Percentiles rank a stretch among this genome's conserved stretches.
Conservation (phyloP, 1,140 invertebrate genomes). For the Drosophila ficusphila region DNA sequence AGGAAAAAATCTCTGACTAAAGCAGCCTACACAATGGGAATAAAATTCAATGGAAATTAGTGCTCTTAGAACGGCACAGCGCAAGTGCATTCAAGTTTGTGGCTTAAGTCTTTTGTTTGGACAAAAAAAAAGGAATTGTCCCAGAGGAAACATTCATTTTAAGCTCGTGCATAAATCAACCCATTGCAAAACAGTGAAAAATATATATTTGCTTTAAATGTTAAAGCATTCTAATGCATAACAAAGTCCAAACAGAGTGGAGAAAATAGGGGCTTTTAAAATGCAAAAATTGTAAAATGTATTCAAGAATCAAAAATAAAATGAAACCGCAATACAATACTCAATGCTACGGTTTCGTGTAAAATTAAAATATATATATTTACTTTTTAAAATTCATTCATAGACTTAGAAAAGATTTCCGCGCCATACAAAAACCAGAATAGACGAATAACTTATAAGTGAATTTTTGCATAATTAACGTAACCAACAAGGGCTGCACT, state of each 20-base stretch:
- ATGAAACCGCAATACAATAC: too few relatives aligned
- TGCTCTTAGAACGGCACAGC: not conserved
- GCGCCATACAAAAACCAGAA: not conserved
- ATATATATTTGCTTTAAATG: too few relatives aligned
- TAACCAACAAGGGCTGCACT: not conserved
- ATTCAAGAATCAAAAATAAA: too few relatives aligned
- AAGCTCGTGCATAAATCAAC: slow-evolving; percentile 9
- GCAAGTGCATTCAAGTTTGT: slow-evolving; percentile 51
- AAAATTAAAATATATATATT: not conserved
- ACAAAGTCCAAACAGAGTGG: too few relatives aligned
- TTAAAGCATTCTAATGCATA: too few relatives aligned
- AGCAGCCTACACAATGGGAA: slow-evolving; percentile 31
- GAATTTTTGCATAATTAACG: not conserved
- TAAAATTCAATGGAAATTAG: slow-evolving; percentile 24
- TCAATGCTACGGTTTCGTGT: too few relatives aligned
- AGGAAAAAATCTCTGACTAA: slow-evolving; percentile 11
- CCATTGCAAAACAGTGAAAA: not conserved
- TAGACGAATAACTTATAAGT: not conserved
- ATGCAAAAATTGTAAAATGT: not conserved
- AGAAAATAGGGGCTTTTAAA: too few relatives aligned
- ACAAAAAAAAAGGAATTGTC: slow-evolving; percentile 1
- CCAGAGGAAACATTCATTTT: slow-evolving; percentile 19
- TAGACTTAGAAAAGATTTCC: not conserved
- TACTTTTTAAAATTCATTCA: not conserved
- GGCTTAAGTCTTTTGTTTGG: slow-evolving; percentile 68